These are phyloP conservation scores for Acinonyx jubatus DNA, from an alignment of 2,113 vertebrate species.

Conservation along the genomic window DNA sequence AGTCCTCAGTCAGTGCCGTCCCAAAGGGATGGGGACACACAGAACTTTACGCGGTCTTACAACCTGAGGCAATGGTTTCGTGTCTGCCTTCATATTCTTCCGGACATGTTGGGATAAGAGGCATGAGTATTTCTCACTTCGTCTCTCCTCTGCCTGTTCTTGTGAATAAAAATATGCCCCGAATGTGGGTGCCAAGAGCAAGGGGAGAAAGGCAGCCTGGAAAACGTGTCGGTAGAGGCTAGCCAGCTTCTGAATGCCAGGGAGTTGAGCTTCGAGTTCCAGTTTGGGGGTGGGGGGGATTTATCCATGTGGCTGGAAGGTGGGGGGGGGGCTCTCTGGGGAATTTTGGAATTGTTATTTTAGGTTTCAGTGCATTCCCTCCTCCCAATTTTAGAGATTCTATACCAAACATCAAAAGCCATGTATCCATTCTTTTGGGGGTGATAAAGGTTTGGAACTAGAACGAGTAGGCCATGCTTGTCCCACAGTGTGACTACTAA, in stretches of 20 bases:
- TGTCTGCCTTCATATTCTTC: not conserved
- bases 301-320: not conserved
- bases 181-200: not conserved
- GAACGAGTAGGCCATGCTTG: not conserved
- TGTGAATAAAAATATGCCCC: not conserved
- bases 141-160: not conserved
- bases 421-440: not conserved
- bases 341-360: not conserved
- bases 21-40: not conserved
- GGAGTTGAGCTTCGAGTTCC: not conserved
- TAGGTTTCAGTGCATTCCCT: not conserved
- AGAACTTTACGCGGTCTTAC: not conserved
- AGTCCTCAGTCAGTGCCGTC: not conserved
- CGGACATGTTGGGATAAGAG: not conserved
- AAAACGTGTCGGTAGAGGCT: not conserved
- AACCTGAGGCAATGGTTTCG: rapidly evolving
- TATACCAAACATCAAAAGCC: not conserved
- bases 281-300: not conserved
- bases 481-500: not conserved
- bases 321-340: not conserved
- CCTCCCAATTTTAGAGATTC: not conserved
- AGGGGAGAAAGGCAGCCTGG: slow-evolving; percentile 14
- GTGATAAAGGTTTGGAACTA: not conserved
- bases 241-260: not conserved
- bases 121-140: not conserved